Conservation (phyloP, 1,140 invertebrate species). For the Yoshiicerus persimilis region DNA sequence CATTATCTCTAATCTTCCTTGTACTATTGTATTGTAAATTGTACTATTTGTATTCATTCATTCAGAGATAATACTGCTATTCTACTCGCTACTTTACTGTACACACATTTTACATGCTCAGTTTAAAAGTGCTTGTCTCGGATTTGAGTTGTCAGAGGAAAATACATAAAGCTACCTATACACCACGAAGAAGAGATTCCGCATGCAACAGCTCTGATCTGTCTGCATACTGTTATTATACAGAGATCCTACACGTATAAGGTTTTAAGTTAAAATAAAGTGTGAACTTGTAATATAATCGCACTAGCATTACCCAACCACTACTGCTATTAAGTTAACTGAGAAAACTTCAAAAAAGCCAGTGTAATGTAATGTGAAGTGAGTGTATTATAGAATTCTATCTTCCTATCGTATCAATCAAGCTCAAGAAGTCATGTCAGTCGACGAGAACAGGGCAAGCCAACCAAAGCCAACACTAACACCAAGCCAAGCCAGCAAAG, state of each 20-base stretch:
- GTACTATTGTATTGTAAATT: not conserved
- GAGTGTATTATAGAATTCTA: not conserved
- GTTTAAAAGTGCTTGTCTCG: not conserved
- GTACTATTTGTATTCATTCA: not conserved
- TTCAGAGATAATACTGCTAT: not conserved
- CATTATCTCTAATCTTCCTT: constrained; percentile 2
- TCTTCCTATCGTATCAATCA: not conserved
- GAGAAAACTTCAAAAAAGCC: not conserved
- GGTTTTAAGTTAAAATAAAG: not conserved
- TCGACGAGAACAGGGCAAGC: not conserved
- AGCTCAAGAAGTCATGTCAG: constrained; percentile 11
- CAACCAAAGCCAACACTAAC: not conserved
- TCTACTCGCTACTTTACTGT: not conserved
- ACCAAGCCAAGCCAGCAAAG: not conserved
- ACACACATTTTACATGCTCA: not conserved
- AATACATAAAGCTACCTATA: not conserved
- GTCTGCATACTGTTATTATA: not conserved
- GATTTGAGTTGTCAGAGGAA: not conserved
- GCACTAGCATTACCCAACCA: not conserved
- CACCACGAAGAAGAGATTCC: not conserved
- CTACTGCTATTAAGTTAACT: not conserved
- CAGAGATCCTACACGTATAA: not conserved
- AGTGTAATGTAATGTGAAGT: not conserved
- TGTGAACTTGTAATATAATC: not conserved
- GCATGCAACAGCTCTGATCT: not conserved